Evolutionary conservation across 2,888 invertebrate species (phyloP).

Genomic region (Ophioninae sp.): DNA sequence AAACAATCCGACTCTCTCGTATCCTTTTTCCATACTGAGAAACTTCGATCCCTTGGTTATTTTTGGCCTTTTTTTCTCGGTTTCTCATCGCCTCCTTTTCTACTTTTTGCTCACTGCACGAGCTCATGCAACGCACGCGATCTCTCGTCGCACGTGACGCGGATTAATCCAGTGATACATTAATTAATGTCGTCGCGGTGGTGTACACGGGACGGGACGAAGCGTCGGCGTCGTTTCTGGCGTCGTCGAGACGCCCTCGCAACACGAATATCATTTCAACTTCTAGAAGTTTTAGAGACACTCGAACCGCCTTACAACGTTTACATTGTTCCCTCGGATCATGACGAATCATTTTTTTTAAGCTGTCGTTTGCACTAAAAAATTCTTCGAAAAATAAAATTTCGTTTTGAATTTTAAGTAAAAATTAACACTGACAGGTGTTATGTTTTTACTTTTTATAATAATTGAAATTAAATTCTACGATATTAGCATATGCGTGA

Average conservation of each 20-base stretch:
- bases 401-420: not conserved
- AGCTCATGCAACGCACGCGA: constrained; percentile 58
- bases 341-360: constrained; percentile 16
- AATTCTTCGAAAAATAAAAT: not conserved
- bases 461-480: no score
- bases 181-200: constrained; percentile 61
- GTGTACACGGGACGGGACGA: constrained; percentile 27
- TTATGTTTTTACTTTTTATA: no score
- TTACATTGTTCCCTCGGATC: constrained; percentile 9
- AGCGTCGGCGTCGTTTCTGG: constrained; percentile 47
- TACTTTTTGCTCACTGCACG: constrained; percentile 44
- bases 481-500: no score
- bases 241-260: constrained; percentile 55
- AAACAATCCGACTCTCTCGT: constrained; percentile 3
- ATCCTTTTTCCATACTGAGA: constrained; percentile 20
- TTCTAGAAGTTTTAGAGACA: constrained; percentile 41
- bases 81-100: not conserved
- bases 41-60: constrained; percentile 45
- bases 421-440: no score
- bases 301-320: constrained; percentile 27
- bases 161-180: constrained; percentile 62
- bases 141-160: constrained; percentile 57
- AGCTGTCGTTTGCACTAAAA: not conserved
- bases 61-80: constrained; percentile 21
- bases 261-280: constrained; percentile 49